phyloP scores from a whole-genome alignment of 35 echinoderm and acorn worm species.

The Eucidaris tribuloides region DNA sequence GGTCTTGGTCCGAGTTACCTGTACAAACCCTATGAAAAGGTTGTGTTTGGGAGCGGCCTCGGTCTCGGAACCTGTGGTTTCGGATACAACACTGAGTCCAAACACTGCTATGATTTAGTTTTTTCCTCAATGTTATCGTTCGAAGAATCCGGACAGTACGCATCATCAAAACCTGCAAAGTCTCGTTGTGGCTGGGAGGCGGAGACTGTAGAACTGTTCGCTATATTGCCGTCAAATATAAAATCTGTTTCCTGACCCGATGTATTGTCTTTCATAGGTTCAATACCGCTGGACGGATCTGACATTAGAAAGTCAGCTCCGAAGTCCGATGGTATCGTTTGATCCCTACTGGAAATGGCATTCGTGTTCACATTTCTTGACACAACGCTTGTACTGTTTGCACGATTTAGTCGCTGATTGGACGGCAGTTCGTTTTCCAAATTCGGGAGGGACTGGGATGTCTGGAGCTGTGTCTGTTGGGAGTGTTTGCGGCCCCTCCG shows the following conservation, averaged over 20 bases:
- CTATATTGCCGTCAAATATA: not conserved
- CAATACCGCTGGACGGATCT: not conserved
- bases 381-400: not conserved
- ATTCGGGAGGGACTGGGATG: not conserved
- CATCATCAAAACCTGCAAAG: conserved; percentile 16
- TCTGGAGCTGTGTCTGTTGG: conserved; percentile 3
- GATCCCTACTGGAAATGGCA: not conserved
- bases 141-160: not conserved
- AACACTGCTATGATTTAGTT: no score
- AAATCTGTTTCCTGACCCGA: conserved; percentile 18
- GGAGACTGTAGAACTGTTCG: not conserved
- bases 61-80: no score
- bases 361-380: not conserved
- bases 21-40: no score
- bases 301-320: not conserved
- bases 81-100: no score
- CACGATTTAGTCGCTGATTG: not conserved
- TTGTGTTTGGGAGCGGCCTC: no score
- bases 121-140: no score
- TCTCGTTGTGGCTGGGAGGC: not conserved
- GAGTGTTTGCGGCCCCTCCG: conserved; percentile 61
- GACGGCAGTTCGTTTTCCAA: not conserved
- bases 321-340: not conserved
- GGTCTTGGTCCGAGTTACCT: no score
- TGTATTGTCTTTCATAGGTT: not conserved